phyloP scores from a whole-genome alignment of 2,888 invertebrate genomes.

The Coenonympha arcania region DNA sequence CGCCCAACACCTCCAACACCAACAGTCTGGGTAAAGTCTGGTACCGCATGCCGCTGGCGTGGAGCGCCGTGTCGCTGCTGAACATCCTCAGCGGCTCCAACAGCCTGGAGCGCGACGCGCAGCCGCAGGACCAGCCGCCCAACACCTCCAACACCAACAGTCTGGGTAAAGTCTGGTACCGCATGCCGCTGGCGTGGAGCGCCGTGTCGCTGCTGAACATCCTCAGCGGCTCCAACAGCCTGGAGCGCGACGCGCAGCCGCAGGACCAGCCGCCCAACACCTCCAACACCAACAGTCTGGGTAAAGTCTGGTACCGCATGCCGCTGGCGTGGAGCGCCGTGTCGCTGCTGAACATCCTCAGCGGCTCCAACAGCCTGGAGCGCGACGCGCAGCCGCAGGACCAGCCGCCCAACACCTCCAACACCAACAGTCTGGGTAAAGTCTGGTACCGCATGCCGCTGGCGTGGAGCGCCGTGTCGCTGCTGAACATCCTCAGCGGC shows the following conservation, averaged over 20 bases:
- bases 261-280: constrained; percentile 33
- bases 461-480: constrained; percentile 62
- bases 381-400: constrained; percentile 54
- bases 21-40: constrained; percentile 84
- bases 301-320: constrained; percentile 94
- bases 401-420: constrained; percentile 38
- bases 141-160: constrained; percentile 77
- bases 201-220: constrained; percentile 59
- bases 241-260: constrained; percentile 68
- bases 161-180: constrained; percentile 84
- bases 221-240: constrained; percentile 59
- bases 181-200: constrained; percentile 87
- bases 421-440: constrained; percentile 83
- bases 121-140: constrained; percentile 32
- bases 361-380: constrained; percentile 70
- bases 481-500: constrained; percentile 54
- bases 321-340: constrained; percentile 79
- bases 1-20: constrained; percentile 61
- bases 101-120: constrained; percentile 74
- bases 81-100: constrained; percentile 53
- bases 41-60: constrained; percentile 92
- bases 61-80: constrained; percentile 60
- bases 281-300: constrained; percentile 80
- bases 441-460: constrained; percentile 96
- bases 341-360: constrained; percentile 53